Conservation (phyloP, 2,113 vertebrate species). For the Sinocyclocheilus grahami region DNA sequence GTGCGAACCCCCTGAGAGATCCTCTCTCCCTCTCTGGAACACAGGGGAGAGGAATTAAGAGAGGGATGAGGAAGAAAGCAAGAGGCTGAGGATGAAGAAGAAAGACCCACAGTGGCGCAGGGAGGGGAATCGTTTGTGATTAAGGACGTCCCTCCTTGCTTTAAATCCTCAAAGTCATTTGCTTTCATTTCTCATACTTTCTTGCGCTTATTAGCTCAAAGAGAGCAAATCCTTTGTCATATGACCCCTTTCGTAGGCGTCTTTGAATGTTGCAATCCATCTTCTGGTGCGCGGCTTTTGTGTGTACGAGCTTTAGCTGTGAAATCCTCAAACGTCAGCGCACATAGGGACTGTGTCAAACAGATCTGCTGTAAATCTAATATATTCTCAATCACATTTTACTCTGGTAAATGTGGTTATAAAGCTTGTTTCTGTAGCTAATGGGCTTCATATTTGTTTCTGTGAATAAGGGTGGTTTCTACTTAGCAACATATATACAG, state of each 20-base stretch:
- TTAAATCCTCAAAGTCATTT: slow-evolving; percentile 33
- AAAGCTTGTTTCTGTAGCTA: neutral
- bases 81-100: slow-evolving; percentile 22
- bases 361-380: neutral
- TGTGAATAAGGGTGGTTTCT: slow-evolving; percentile 14
- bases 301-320: neutral
- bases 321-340: neutral
- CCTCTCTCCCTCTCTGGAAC: slow-evolving; percentile 25
- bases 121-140: slow-evolving; percentile 32
- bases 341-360: neutral
- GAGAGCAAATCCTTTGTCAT: slow-evolving; percentile 14
- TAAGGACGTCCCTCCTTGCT: slow-evolving; percentile 16
- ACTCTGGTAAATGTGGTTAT: neutral
- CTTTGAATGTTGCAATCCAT: neutral
- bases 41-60: slow-evolving; percentile 38
- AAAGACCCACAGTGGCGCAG: slow-evolving; percentile 1
- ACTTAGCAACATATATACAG: neutral
- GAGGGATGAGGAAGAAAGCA: slow-evolving; percentile 37
- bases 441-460: slow-evolving; percentile 12
- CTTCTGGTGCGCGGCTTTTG: neutral
- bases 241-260: neutral
- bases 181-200: slow-evolving; percentile 20
- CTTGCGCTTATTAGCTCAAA: slow-evolving; percentile 38
- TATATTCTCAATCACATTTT: neutral
- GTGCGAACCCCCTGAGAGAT: slow-evolving; percentile 42